Conservation (phyloP, 2,113 vertebrate genomes). For the Bagarius yarrelli region DNA sequence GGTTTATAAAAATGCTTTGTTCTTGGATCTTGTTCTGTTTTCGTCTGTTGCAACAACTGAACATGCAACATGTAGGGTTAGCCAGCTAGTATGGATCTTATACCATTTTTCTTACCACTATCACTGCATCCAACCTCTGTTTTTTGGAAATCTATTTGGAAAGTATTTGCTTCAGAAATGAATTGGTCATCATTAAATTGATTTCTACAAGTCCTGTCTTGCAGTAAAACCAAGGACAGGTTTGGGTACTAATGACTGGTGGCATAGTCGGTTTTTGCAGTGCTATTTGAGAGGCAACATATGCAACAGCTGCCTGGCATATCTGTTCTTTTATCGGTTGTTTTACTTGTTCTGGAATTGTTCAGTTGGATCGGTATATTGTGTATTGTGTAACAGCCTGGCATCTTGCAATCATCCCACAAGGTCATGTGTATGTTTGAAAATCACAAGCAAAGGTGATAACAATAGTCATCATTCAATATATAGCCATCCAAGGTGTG, state of each 20-base stretch:
- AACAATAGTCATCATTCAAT: not conserved
- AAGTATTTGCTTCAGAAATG: too few species aligned
- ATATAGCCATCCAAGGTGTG: not conserved
- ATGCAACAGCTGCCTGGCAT: not conserved
- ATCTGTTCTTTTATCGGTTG: not conserved
- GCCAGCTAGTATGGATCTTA: not conserved
- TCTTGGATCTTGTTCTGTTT: not conserved
- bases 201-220: not conserved
- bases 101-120: not conserved
- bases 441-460: not conserved
- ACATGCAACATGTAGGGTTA: not conserved
- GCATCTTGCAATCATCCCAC: too few species aligned
- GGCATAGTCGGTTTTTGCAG: not conserved
- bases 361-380: not conserved
- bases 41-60: not conserved
- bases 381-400: not conserved
- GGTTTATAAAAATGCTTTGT: not conserved
- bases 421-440: not conserved
- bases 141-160: too few species aligned
- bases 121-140: not conserved
- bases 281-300: not conserved
- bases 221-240: not conserved
- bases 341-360: not conserved
- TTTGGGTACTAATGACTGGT: not conserved
- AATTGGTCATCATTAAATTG: too few species aligned